Base-by-base conservation (phyloP, 2,888 invertebrate species). In the Ormyrus labotus region DNA sequence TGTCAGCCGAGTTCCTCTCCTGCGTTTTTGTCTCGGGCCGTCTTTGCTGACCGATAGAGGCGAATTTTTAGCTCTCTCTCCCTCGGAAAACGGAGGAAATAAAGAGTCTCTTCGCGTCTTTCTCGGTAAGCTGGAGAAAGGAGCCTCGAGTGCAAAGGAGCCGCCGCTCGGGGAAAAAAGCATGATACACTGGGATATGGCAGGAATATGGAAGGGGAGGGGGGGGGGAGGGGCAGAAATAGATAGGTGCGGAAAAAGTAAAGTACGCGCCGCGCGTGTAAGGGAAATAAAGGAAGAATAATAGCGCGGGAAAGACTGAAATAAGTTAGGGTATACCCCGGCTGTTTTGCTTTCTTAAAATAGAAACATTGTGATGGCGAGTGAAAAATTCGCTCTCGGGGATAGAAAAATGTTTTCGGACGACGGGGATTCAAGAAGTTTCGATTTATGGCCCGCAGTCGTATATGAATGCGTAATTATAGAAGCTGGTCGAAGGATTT, bases 201-300 rank as follows among this genome's bases (percentile, higher is more conserved):
- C 47, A n/a, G 48, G 61, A 64, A 58, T 58, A 75, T 47, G 60
- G 8, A 63, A 45, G 50, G 63, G 45, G 9, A 19, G 19, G 19
- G 19, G 19, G 19, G 10, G 5, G 57, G 34, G 9, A 13, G 53
- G 5, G 5, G 19, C 11, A 75, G 61, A 70, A 48, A 65, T 61
- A 67, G 75, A 75, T 65, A 67, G 58, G 47, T 57, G 50, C 64
- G 75, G 67, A 34, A 65, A 58, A 53, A 74, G 48, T 48, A 61
- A 73, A 68, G 65, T 48, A 34, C 6, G 57, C 11, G 55, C n/a
- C 5, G 34, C 45, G 13, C 78, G 60, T 61, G 57, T 63, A 50
- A 55, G 57, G 45, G 60, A 76, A 76, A 74, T 68, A 61, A 63
- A 67, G 64, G 19, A 70, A 74, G 58, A 79, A 78, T 78, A 79